Evolutionary conservation across 2,888 invertebrate genomes (phyloP), one percentile per base, ranked within the genome.

Genomic region (Epinotia bilunana): DNA sequence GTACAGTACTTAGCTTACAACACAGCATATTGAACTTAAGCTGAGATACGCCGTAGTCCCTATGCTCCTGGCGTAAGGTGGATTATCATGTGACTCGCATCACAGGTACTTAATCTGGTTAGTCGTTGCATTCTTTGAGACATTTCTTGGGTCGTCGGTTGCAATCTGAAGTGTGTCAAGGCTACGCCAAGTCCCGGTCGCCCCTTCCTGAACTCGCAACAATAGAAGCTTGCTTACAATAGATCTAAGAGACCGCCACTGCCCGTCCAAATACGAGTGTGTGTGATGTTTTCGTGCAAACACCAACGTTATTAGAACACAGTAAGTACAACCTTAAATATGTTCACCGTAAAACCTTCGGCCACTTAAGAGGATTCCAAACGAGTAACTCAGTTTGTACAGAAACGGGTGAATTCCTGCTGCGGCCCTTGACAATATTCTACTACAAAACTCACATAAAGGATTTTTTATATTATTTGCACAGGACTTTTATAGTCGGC

Each of bases 161-260:
- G 57, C 68, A 58, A 58, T 58, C 57, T 68, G 68, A 68, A 57
- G 68, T 68, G 16, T 68, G 68, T 68, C 68, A 68, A 68, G 57
- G 68, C 61, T n/a, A 61, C 60, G 28, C 55, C 39, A 58, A 68
- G 57, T 58, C 58, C 13, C 39, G 53, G 64, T 20, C 57, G 68
- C 20, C 68, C 57, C 68, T 68, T 68, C 68, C 68, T 68, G 68
- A 58, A 39, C 43, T 16, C 20, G 58, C 16, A 6, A 68, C 68
- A 68, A 68, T 68, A 16, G 57, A 3, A 39, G 68, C 68, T 68
- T 68, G 57, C 58, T 68, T 58, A 68, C 68, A 68, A 68, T 68
- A 68, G 68, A 39, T 33, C 55, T 57, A 55, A 57, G 39, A 57
- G 68, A 39, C 67, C 49, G 33, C 55, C 18, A 57, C 55, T 20